phyloP scores from a whole-genome alignment of 53 echinoderm and acorn worm species.

The Paelopatides confundens region DNA sequence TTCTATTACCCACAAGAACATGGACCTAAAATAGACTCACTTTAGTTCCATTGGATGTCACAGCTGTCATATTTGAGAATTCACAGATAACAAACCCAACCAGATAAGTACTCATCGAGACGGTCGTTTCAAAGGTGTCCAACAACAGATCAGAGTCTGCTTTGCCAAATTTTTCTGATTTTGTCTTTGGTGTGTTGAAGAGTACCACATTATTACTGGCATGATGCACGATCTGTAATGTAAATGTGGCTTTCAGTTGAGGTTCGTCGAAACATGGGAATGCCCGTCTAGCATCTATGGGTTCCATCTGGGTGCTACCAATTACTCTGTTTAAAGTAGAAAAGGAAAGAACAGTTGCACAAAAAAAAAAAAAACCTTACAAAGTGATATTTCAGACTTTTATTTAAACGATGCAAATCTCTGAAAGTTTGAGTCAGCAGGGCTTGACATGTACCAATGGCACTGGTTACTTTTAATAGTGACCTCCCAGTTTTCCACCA shows the following conservation, averaged over 20 bases:
- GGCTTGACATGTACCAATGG: too few species aligned
- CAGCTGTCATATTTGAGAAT: slow-evolving; percentile 61
- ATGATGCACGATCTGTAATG: slow-evolving; percentile 70
- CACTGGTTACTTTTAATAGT: too few species aligned
- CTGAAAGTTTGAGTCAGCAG: too few species aligned
- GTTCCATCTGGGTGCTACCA: slow-evolving; percentile 89
- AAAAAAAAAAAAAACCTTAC: too few species aligned
- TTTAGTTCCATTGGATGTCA: slow-evolving; percentile 62
- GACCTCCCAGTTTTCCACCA: too few species aligned
- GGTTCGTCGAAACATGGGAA: slow-evolving; percentile 99
- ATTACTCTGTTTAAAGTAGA: slow-evolving; percentile 58
- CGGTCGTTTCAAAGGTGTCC: slow-evolving; percentile 67
- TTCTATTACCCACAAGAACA: too few species aligned
- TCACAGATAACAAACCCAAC: slow-evolving; percentile 96
- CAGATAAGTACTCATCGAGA: slow-evolving; percentile 93
- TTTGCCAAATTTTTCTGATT: neutral
- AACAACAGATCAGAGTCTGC: neutral
- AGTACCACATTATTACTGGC: slow-evolving; percentile 56
- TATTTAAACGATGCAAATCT: too few species aligned
- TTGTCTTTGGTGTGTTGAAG: slow-evolving; percentile 69
- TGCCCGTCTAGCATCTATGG: slow-evolving; percentile 79
- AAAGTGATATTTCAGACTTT: too few species aligned
- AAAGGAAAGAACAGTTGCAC: too few species aligned
- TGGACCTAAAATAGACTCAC: slow-evolving; percentile 40
- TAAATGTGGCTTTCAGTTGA: slow-evolving; percentile 80